A percentile compares a stretch with the other conserved stretches of the same genome.
phyloP scores from a whole-genome alignment of 2,797 vertebrate genomes.

The Ctenochaetus hawaiiensis region DNA sequence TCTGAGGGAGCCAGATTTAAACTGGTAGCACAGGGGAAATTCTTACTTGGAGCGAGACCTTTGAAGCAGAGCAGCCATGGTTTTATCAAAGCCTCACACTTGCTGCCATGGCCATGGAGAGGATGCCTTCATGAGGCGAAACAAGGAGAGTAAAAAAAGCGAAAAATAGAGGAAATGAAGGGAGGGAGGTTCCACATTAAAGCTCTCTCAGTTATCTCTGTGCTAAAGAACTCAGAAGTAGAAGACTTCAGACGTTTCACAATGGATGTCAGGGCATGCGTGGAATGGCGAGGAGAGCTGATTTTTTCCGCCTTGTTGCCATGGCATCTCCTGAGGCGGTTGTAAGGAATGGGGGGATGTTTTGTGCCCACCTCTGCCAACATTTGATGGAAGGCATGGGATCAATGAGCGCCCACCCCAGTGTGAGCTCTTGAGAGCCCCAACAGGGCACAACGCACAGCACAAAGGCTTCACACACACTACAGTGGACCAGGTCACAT shows the following conservation, averaged over 20 bases:
- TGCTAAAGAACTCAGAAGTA: conserved; percentile 59
- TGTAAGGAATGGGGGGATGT: conserved; percentile 78
- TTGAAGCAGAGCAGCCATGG: conserved; percentile 57
- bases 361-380: conserved; percentile 77
- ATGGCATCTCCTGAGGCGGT: conserved; percentile 82
- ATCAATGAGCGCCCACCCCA: conserved; percentile 51
- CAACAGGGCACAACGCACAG: conserved; percentile 33
- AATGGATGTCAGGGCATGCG: conserved; percentile 83
- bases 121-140: conserved; percentile 41
- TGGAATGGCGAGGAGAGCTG: conserved; percentile 74
- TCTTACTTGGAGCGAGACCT: conserved; percentile 58
- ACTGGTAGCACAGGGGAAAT: conserved; percentile 37
- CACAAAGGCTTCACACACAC: conserved; percentile 47
- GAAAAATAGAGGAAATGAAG: conserved; percentile 43
- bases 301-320: conserved; percentile 84
- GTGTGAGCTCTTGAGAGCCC: conserved; percentile 41
- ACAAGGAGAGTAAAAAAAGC: conserved; percentile 19
- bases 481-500: conserved; percentile 48
- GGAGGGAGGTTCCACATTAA: conserved; percentile 69
- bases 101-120: conserved; percentile 41
- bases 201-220: conserved; percentile 65
- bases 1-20: conserved; percentile 19
- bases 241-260: conserved; percentile 65
- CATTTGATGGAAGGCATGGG: conserved; percentile 66
- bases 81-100: conserved; percentile 67